Percentiles rank a stretch among this genome's conserved stretches.
Conservation (phyloP, 2,888 invertebrate genomes). For the Dryocosmus kuriphilus region DNA sequence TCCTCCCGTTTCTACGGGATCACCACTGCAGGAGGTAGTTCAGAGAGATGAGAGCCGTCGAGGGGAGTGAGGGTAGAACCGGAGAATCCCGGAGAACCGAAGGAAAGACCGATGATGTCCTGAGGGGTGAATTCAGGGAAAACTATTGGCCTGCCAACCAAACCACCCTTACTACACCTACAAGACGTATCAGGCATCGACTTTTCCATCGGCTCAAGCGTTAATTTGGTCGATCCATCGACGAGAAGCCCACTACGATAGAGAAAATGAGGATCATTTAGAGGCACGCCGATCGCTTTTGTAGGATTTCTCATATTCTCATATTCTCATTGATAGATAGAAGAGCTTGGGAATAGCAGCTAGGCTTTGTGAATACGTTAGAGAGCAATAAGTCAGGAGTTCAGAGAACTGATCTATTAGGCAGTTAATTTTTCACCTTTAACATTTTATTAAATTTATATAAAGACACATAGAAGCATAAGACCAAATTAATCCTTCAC, state of each 20-base stretch:
- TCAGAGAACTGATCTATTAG: neutral
- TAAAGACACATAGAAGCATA: no score
- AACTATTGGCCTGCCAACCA: constrained; percentile 66
- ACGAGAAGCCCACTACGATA: neutral
- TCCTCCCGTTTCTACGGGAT: constrained; percentile 55
- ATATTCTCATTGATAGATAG: constrained; percentile 7
- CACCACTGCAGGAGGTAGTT: constrained; percentile 50
- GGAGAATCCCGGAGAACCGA: constrained; percentile 44
- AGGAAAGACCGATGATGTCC: constrained; percentile 65
- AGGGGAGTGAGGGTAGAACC: constrained; percentile 41
- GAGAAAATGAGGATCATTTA: constrained; percentile 42
- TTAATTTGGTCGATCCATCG: constrained; percentile 54
- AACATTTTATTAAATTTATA: no score
- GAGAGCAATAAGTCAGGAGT: neutral
- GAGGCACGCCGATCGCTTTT: constrained; percentile 47
- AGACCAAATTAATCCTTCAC: no score
- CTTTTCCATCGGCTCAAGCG: constrained; percentile 48
- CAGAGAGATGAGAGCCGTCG: constrained; percentile 43
- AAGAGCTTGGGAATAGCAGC: neutral
- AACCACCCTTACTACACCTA: constrained; percentile 51
- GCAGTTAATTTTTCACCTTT: no score
- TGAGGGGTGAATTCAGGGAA: constrained; percentile 68
- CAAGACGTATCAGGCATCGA: neutral
- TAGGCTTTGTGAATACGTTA: neutral
- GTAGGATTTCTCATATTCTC: no score